These are phyloP conservation scores for Morpho helenor DNA, from an alignment of 2,888 invertebrate genomes.

Conservation along the genomic window DNA sequence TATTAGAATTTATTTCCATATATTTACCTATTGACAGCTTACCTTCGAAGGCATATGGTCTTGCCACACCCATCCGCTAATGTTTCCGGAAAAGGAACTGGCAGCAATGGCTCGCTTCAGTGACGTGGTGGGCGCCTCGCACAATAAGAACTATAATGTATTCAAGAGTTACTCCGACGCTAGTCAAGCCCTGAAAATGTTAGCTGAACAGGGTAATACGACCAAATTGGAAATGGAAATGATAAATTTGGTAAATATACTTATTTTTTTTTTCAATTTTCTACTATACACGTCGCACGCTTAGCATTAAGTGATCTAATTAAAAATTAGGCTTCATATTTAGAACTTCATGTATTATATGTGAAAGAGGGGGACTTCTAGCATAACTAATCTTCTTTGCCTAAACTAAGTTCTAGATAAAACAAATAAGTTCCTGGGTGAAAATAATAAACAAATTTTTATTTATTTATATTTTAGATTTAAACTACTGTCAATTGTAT, in stretches of 20 bases:
- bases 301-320: no score
- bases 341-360: no score
- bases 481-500: no score
- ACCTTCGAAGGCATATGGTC: slow-evolving; percentile 66
- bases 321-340: no score
- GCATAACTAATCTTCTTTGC: no score
- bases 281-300: no score
- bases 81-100: slow-evolving; percentile 45
- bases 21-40: slow-evolving; percentile 36
- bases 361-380: no score
- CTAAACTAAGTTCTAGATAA: background rate
- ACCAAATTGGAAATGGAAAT: slow-evolving; percentile 64
- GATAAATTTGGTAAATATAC: slow-evolving; percentile 40
- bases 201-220: slow-evolving; percentile 70
- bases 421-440: background rate
- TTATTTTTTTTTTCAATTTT: background rate
- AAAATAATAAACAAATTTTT: no score
- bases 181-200: slow-evolving; percentile 51
- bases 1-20: no score
- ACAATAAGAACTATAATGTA: slow-evolving; percentile 50
- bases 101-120: slow-evolving; percentile 52
- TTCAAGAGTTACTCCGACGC: slow-evolving; percentile 57
- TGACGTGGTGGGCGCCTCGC: slow-evolving; percentile 68
- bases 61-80: slow-evolving; percentile 54
- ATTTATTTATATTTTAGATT: no score